A percentile compares a stretch with the other conserved stretches of the same genome.
Conservation (phyloP, 2,888 invertebrate genomes). For the Harmothoe impar region DNA sequence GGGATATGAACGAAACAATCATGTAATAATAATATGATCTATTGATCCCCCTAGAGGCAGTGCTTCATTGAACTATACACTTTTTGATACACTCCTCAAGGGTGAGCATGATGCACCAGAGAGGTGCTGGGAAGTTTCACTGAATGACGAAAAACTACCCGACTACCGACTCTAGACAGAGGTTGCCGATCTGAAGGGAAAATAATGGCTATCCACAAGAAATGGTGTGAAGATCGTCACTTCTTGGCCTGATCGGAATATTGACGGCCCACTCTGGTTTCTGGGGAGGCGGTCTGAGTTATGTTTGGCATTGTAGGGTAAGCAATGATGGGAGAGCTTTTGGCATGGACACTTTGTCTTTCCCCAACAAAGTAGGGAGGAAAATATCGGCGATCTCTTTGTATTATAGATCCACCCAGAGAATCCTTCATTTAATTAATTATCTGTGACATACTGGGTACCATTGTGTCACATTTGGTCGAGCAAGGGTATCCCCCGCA, state of each 20-base stretch:
- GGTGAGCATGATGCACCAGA: too few relatives aligned
- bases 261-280: neutral
- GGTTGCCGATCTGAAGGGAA: too few relatives aligned
- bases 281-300: neutral
- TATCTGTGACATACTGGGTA: neutral
- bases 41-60: neutral
- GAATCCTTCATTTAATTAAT: neutral
- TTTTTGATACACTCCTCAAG: too few relatives aligned
- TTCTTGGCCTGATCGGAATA: conserved; percentile 7
- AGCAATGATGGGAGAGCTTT: neutral
- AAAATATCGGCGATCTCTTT: too few relatives aligned
- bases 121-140: neutral
- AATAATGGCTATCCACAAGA: neutral
- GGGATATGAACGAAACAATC: neutral
- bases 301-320: neutral
- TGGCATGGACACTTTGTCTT: neutral
- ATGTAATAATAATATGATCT: neutral
- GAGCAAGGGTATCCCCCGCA: too few relatives aligned
- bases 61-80: neutral
- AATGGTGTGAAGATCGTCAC: conserved; percentile 1
- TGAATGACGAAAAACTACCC: too few relatives aligned
- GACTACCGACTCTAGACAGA: too few relatives aligned
- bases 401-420: neutral
- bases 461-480: too few relatives aligned
- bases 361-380: too few relatives aligned